Evolutionary conservation across 2,888 invertebrate genomes (phyloP), one percentile per base, ranked within the genome.

Genomic region (Ichneumoninae sp.): DNA sequence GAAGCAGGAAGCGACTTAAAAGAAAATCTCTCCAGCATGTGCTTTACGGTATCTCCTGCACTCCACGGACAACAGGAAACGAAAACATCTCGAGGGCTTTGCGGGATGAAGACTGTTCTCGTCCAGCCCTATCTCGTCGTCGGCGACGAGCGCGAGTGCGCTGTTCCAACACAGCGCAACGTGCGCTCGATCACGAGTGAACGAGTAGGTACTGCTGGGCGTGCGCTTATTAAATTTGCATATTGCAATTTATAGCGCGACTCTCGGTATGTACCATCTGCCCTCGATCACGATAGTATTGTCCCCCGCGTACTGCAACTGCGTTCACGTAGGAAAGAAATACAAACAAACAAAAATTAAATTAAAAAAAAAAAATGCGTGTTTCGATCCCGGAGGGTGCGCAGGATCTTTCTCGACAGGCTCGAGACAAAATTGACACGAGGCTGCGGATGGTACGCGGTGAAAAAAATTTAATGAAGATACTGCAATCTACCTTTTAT

Each of bases 151-250:
- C 54, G 33, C 26, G 66, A 57, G 50, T 22, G 60, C 47, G 57
- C 79, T 36, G 26, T 26, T 33, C 7, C n/a, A n/a, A 19, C 10
- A 68, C 40, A 10, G 62, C 77, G 26, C 33, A 62, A 26, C 44
- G 60, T 50, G 72, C 66, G 40, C 62, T 54, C 54, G 62, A 72
- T 50, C 71, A 77, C 66, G 22, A 47, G 26, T 16, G 16, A 62
- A 70, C 80, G 62, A 80, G 70, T 69, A 40, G 22, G 70, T 74
- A 83, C 74, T 65, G 86, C 82, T 81, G 74, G 80, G 80, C 83
- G 74, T 79, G 80, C 83, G 86, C 87, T 91, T 90, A 90, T 90
- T 90, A 89, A 89, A 92, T 92, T 92, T 91, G 89, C 91, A 92
- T 92, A 91, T 83, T 65, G 90, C 88, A 89, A 92, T 92, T 91